Base-by-base conservation (phyloP, 2,797 vertebrate species). In the Odontamblyopus rebecca region DNA sequence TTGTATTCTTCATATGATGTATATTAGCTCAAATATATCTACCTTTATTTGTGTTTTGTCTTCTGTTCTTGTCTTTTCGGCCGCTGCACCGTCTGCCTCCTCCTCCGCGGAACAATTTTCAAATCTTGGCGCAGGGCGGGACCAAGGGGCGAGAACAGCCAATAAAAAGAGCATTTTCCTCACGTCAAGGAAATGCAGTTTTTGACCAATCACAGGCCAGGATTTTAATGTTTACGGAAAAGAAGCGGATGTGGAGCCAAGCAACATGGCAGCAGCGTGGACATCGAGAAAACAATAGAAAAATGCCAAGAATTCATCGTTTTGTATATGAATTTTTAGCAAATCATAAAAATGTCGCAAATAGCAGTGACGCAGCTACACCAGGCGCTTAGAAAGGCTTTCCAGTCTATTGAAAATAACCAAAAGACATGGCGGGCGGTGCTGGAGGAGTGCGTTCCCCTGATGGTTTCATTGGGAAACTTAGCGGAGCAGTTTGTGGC, bases 401-500 rank as follows among this genome's bases (percentile, higher is more conserved):
- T 96, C 66, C 85, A 87, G 2, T 76, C 15, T 35, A 63, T 97
- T 63, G 85, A 89, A 68, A 85, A 68, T 69, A 93, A 90, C 62
- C 93, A 90, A 26, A 78, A 61, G 23, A 60, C 80, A 13, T 97
- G 96, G 95, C 78, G 11, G 29, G 51, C 62, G 5, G 74, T 83
- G 0, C 32, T 95, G 73, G 64, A 51, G 0, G 95, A 94, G 9
- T 96, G 94, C 76, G 66, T n/a, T 1, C 89, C 94, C 1, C 86
- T 96, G 4, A 51, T 96, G 50, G 84, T 15, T 38, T 94, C 95
- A 1, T 85, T 97, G 6, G 86, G 93, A 67, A 97, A 95, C 73
- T 74, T 97, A 73, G 93, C 90, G 0, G 93, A 94, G 80, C 96
- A 98, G 89, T 74, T 91, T 32, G 86, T 85, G 41, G 94, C 95